Percentiles rank a stretch among this genome's conserved stretches.
Conservation (phyloP, 1,140 invertebrate genomes). For the Cotesia vestalis region DNA sequence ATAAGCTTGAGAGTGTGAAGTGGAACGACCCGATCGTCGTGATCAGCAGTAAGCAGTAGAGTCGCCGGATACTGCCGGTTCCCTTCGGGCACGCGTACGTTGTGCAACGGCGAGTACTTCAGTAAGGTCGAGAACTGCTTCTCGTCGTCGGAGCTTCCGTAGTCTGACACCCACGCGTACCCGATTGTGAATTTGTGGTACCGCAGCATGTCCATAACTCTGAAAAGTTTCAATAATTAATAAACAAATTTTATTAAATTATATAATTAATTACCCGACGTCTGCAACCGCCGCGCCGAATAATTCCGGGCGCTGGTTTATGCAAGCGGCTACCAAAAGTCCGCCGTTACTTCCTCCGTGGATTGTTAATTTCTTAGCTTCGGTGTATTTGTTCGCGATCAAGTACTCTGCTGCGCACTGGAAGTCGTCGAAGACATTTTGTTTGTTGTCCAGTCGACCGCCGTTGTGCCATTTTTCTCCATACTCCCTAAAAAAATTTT, state of each 20-base stretch:
- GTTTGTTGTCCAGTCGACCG: slow-evolving; percentile 91
- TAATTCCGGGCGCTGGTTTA: slow-evolving; percentile 95
- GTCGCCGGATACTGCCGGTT: slow-evolving; percentile 90
- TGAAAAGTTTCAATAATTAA: slow-evolving; percentile 58
- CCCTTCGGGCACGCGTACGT: slow-evolving; percentile 67
- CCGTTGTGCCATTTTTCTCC: slow-evolving; percentile 97
- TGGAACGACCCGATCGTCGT: slow-evolving; percentile 97
- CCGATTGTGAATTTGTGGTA: slow-evolving; percentile 99
- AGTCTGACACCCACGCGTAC: slow-evolving; percentile 96
- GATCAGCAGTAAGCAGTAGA: slow-evolving; percentile 93
- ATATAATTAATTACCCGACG: slow-evolving; percentile 77
- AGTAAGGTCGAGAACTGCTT: slow-evolving; percentile 89
- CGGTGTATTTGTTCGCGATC: slow-evolving; percentile 84
- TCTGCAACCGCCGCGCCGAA: slow-evolving; percentile 91
- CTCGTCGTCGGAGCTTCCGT: slow-evolving; percentile 88
- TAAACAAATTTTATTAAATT: too few relatives aligned
- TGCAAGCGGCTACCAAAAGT: slow-evolving; percentile 88
- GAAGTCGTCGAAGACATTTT: slow-evolving; percentile 98
- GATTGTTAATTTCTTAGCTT: slow-evolving; percentile 79
- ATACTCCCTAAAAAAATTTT: slow-evolving; percentile 80
- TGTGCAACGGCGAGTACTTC: slow-evolving; percentile 96
- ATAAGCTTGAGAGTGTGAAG: slow-evolving; percentile 96
- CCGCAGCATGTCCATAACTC: slow-evolving; percentile 96
- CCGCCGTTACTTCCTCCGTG: slow-evolving; percentile 98
- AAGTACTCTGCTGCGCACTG: slow-evolving; percentile 92